Evolutionary conservation across 2,888 invertebrate genomes (phyloP).

Genomic region (Argynnis bischoffii): DNA sequence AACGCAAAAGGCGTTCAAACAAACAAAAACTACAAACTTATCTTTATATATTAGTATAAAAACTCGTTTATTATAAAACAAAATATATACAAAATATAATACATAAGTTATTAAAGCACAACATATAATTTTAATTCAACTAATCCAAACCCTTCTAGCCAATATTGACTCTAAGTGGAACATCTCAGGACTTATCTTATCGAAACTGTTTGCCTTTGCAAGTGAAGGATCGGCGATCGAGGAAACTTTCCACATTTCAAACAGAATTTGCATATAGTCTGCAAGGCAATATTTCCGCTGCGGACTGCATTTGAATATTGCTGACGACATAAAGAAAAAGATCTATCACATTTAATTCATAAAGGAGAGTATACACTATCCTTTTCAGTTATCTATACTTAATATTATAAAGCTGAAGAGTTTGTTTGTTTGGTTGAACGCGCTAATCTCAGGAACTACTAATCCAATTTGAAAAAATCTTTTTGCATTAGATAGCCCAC

Average conservation of each 20-base stretch:
- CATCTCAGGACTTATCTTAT: constrained; percentile 77
- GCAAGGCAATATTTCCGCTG: constrained; percentile 73
- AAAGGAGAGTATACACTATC: constrained; percentile 27
- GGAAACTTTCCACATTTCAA: constrained; percentile 74
- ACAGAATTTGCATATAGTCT: constrained; percentile 76
- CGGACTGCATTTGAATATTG: constrained; percentile 71
- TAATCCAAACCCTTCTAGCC: constrained; percentile 44
- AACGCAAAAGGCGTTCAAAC: no score
- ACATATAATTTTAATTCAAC: background rate
- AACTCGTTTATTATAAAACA: no score
- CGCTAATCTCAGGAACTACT: no score
- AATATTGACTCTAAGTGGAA: constrained; percentile 69
- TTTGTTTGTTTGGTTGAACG: no score
- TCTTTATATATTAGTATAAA: no score
- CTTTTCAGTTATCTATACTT: constrained; percentile 24
- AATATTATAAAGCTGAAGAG: no score
- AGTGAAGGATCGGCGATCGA: constrained; percentile 69
- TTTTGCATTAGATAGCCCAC: no score
- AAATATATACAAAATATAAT: no score
- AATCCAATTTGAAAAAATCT: no score
- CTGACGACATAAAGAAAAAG: constrained; percentile 64
- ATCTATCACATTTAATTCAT: constrained; percentile 47
- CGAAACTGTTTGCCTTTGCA: constrained; percentile 73
- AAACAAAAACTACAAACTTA: no score
- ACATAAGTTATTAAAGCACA: no score